These are phyloP conservation scores for Sycophila sp. DNA, from an alignment of 1,140 invertebrate species.

Conservation along the genomic window DNA sequence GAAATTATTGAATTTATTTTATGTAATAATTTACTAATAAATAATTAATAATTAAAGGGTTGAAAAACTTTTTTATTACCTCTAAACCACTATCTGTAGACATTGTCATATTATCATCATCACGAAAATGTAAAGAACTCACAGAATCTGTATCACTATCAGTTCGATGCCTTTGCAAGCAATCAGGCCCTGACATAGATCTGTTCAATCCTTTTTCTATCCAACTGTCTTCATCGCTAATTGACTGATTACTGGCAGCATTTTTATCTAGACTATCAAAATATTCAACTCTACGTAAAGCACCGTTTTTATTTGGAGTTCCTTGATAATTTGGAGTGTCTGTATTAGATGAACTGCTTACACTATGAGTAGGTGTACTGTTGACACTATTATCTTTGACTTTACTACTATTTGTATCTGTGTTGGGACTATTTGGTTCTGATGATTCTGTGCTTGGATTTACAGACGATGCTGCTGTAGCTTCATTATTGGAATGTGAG, in stretches of 20 bases:
- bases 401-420: constrained; percentile 52
- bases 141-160: constrained; percentile 63
- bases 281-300: constrained; percentile 57
- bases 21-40: neutral
- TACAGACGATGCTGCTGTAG: constrained; percentile 47
- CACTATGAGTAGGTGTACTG: constrained; percentile 63
- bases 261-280: constrained; percentile 65
- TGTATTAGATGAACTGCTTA: constrained; percentile 60
- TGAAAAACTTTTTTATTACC: constrained; percentile 43
- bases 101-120: constrained; percentile 65
- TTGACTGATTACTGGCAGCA: constrained; percentile 57
- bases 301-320: constrained; percentile 59
- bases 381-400: constrained; percentile 53
- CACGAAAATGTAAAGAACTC: constrained; percentile 61
- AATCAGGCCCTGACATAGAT: constrained; percentile 77
- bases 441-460: constrained; percentile 52
- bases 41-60: too few relatives aligned
- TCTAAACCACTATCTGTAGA: constrained; percentile 65
- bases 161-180: constrained; percentile 66
- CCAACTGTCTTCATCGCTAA: constrained; percentile 65
- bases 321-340: constrained; percentile 60
- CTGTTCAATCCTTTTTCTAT: constrained; percentile 70
- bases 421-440: constrained; percentile 49
- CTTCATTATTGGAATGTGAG: constrained; percentile 61
- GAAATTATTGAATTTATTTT: too few relatives aligned